Percentiles rank a stretch among this genome's conserved stretches.
These are phyloP conservation scores for Paragorgia papillata DNA, from an alignment of 92 coral and sea anemone genomes.

Conservation along the genomic window DNA sequence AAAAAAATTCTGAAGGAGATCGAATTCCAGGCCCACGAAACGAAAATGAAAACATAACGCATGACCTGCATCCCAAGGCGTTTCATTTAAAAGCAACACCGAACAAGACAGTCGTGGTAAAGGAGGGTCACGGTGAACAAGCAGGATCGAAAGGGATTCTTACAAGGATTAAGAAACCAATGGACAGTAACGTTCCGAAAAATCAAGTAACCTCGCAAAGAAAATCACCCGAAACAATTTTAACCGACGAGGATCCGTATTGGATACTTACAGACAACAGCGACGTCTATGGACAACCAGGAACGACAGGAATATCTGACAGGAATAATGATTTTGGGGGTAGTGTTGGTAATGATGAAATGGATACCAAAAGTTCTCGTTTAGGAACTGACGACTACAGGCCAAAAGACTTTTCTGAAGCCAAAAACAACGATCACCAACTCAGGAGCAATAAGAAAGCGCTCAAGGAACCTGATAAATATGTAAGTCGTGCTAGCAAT, in stretches of 20 bases:
- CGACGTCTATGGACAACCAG: background rate
- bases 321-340: background rate
- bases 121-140: background rate
- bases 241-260: constrained; percentile 14
- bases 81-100: background rate
- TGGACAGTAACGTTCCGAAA: background rate
- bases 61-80: background rate
- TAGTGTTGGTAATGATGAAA: background rate
- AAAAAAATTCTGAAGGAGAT: background rate
- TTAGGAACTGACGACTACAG: no score
- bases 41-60: background rate
- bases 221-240: background rate
- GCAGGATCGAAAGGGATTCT: background rate
- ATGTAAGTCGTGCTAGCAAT: no score
- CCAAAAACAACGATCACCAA: no score
- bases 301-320: background rate
- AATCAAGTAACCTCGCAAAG: background rate
- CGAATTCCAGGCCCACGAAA: background rate
- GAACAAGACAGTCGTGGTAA: background rate
- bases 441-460: no score
- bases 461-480: no score
- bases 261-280: background rate
- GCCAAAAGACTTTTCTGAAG: no score
- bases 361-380: background rate
- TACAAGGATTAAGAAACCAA: background rate